A percentile compares a stretch with the other conserved stretches of the same genome.
phyloP scores from a whole-genome alignment of 1,140 invertebrate genomes.

The Geopemphigus sp. region DNA sequence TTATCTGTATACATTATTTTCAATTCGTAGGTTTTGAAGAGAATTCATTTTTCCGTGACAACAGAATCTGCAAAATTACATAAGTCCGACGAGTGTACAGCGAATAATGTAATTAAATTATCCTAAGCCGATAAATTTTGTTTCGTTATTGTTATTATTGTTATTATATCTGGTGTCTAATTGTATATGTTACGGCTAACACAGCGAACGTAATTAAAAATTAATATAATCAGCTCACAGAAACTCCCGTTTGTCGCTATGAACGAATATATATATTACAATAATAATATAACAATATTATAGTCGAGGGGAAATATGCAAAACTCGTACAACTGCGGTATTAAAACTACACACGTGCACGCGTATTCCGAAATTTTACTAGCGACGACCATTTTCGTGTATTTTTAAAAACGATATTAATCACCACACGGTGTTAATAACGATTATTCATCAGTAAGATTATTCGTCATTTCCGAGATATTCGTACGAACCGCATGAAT shows the following conservation, averaged over 20 bases:
- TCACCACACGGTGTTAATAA: neutral
- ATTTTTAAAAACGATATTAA: neutral
- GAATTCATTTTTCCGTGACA: too few relatives aligned
- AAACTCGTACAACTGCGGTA: neutral
- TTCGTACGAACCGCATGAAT: too few relatives aligned
- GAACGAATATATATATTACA: neutral
- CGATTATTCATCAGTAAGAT: neutral
- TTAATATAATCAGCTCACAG: neutral
- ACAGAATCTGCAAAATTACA: too few relatives aligned
- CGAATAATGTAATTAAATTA: too few relatives aligned
- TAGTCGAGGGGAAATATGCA: neutral
- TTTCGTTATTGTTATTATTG: neutral
- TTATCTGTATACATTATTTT: too few relatives aligned
- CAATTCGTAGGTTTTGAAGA: too few relatives aligned
- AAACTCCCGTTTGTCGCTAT: neutral
- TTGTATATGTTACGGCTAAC: neutral
- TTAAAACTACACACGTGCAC: neutral
- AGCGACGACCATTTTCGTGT: neutral
- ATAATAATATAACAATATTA: neutral
- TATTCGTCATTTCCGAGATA: too few relatives aligned
- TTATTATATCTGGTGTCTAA: neutral
- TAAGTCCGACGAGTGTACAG: too few relatives aligned
- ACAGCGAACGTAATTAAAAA: constrained; percentile 6
- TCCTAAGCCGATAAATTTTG: neutral
- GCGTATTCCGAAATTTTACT: neutral